Evolutionary conservation across 2,797 vertebrate species (phyloP), one percentile per base, ranked within the genome.

Genomic region (Anguilla marmorata): DNA sequence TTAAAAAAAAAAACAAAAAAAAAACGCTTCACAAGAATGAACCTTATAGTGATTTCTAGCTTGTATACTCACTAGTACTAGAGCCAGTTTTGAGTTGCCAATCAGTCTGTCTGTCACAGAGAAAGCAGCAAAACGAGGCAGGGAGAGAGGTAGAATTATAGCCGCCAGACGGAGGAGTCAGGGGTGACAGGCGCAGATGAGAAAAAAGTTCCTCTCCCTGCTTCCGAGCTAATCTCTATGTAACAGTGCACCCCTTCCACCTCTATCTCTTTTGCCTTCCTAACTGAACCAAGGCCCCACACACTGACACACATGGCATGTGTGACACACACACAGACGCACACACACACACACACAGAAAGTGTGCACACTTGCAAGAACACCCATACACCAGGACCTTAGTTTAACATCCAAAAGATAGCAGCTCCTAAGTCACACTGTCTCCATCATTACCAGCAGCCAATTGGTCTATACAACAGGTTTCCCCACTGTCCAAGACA

Each of bases 261-360:
- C 19, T 2, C 84, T 88, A 88, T 88, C 87, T 88, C 33, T 74
- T 72, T 85, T 7, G 24, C 33, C 84, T 79, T 16, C 54, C 69
- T 66, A 85, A 88, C 87, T 80, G 87, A 85, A 88, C 33, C 63
- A 58, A 88, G 41, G 33, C 84, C 11, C 21, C 69, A 41, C 45
- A 30, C 37, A n/a, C 7, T 21, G 24, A 76, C 45, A 45, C 66
- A 72, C 19, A 27, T 19, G 58, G 27, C 19, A 27, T 19, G 58
- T 63, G 58, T 24, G 58, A 50, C 87, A 52, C 52, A 76, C 33
- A 37, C 74, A 41, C 12, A 19, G 0, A 16, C 52, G 4, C 7
- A 33, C 54, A 79, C 84, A 33, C 87, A 52, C 52, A 76, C 33
- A 37, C 74, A 41, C 12, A 19, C 74, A 19, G 2, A 79, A 63